Evolutionary conservation across 1,140 invertebrate genomes (phyloP).

Genomic region (Sitophilus oryzae): DNA sequence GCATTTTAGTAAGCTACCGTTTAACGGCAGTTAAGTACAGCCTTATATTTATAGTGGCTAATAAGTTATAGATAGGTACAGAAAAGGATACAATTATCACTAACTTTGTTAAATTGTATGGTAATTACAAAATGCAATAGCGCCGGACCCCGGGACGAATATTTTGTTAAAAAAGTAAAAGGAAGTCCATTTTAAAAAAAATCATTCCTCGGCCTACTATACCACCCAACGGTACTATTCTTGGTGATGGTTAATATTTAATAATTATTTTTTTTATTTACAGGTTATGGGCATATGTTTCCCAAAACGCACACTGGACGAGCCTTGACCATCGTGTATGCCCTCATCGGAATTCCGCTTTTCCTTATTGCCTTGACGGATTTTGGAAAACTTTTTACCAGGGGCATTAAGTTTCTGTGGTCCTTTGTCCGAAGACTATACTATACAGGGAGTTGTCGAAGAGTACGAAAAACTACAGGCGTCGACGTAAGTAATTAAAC

Average conservation of each 20-base stretch:
- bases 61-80: too few relatives aligned
- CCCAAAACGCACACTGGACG: conserved; percentile 79
- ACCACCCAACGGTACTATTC: too few relatives aligned
- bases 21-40: too few relatives aligned
- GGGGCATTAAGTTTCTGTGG: conserved; percentile 91
- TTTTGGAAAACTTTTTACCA: conserved; percentile 86
- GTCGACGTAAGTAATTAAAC: conserved; percentile 61
- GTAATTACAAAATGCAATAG: too few relatives aligned
- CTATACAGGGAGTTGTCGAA: conserved; percentile 77
- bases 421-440: conserved; percentile 80
- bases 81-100: too few relatives aligned
- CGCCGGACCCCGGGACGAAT: too few relatives aligned
- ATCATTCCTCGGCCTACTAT: too few relatives aligned
- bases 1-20: too few relatives aligned
- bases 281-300: conserved; percentile 91
- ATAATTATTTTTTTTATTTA: conserved; percentile 34
- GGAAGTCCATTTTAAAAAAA: too few relatives aligned
- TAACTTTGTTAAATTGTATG: too few relatives aligned
- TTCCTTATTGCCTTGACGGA: conserved; percentile 87
- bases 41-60: too few relatives aligned
- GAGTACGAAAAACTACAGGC: conserved; percentile 64
- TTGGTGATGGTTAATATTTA: neutral
- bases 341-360: conserved; percentile 91
- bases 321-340: conserved; percentile 86
- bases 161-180: too few relatives aligned